Base-by-base conservation (phyloP, 2,888 invertebrate genomes). In the Meandrusa payeni region DNA sequence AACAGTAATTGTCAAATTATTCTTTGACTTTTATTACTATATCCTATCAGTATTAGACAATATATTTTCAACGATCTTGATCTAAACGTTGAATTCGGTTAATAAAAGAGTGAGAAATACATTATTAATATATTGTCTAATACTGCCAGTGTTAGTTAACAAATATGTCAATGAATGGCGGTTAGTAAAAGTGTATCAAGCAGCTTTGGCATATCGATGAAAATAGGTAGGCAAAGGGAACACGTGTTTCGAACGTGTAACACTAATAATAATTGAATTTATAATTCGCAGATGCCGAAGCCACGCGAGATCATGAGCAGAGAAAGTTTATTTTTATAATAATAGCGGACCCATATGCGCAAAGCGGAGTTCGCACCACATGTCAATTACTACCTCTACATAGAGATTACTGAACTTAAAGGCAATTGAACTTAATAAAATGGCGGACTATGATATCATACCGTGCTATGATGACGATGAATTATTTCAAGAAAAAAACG, bases 321-420 rank as follows among this genome's bases (percentile, higher is more conserved):
- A 78, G 87, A 87, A 87, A 87, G 87, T 86, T 87, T 87, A 87
- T 86, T 86, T 85, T 83, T 85, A 77, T 79, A 85, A 86, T 85
- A 86, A 83, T 86, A 87, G 85, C 85, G 75, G 76, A 71, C 63
- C 77, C 83, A 86, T 65, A 82, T 86, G 86, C 71, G 78, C 71
- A 54, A 68, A 68, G 65, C 57, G 53, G 51, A 67, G 62, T 59
- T 72, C 73, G 15, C 7, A 73, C 73, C 86, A 86, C 76, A 83
- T 86, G 86, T 74, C 73, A 73, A 66, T 65, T 65, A 63, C 61
- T 66, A 79, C 75, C 76, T 75, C 51, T 54, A 55, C 56, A 50
- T 70, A 64, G 70, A 66, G 78, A 77, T 66, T 79, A 81, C 76
- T 82, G 85, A 85, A 78, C 81, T 68, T 65, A 55, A 69, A 73